Conservation (phyloP, 2,888 invertebrate genomes). For the Acleris cristana region DNA sequence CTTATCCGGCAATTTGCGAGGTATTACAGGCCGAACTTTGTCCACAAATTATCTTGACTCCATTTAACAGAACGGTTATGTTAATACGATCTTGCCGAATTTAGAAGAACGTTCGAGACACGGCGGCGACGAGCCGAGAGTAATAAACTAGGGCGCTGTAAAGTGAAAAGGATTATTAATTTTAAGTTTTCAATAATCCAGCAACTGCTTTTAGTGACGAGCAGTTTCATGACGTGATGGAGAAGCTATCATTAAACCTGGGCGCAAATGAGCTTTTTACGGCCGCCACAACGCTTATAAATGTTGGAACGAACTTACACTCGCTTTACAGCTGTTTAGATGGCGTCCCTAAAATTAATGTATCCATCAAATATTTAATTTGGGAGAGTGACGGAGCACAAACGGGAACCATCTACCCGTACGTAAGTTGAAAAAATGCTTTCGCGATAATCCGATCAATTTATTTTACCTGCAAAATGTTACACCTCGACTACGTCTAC, state of each 20-base stretch:
- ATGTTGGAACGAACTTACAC: slow-evolving; percentile 68
- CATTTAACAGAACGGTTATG: slow-evolving; percentile 82
- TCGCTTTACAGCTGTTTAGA: slow-evolving; percentile 61
- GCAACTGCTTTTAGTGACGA: slow-evolving; percentile 49
- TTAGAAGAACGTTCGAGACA: slow-evolving; percentile 77
- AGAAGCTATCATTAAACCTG: slow-evolving; percentile 66
- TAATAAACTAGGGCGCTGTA: slow-evolving; percentile 10
- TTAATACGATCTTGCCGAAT: slow-evolving; percentile 78
- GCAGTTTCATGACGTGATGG: slow-evolving; percentile 53
- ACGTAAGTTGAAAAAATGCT: slow-evolving; percentile 27
- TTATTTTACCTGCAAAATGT: slow-evolving; percentile 22
- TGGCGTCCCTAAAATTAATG: slow-evolving; percentile 57
- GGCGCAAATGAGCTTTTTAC: slow-evolving; percentile 72
- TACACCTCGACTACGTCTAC: background rate
- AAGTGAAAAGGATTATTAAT: slow-evolving; percentile 44
- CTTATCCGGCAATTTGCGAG: slow-evolving; percentile 84
- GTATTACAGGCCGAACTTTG: slow-evolving; percentile 82
- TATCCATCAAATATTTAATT: slow-evolving; percentile 64
- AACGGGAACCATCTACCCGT: slow-evolving; percentile 18
- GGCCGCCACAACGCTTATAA: slow-evolving; percentile 70
- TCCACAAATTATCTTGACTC: slow-evolving; percentile 82
- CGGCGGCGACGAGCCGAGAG: slow-evolving; percentile 48
- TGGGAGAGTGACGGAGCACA: slow-evolving; percentile 43
- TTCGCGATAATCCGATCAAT: slow-evolving; percentile 12
- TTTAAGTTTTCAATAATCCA: slow-evolving; percentile 58